A percentile compares a stretch with the other conserved stretches of the same genome.
Conservation (phyloP, 2,888 invertebrate genomes). For the Mythimna pallens region DNA sequence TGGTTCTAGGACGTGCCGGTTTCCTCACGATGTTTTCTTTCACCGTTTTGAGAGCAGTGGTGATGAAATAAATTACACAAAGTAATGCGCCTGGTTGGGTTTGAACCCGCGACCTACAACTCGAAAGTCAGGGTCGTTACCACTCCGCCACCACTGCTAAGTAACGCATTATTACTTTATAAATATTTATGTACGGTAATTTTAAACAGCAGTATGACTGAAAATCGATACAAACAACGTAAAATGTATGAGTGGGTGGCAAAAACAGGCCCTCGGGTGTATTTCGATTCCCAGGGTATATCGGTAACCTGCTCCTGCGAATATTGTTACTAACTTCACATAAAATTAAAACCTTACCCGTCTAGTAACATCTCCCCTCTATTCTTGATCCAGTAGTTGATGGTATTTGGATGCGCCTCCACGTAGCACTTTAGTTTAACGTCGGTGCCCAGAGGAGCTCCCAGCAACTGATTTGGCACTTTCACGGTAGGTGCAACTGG, state of each 20-base stretch:
- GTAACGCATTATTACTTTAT: slow-evolving; percentile 14
- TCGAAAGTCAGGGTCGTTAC: no score
- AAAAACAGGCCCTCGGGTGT: slow-evolving; percentile 55
- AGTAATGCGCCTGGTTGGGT: no score
- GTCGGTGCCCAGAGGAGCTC: slow-evolving; percentile 96
- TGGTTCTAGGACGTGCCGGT: no score
- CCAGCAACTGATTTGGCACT: slow-evolving; percentile 96
- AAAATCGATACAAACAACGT: slow-evolving; percentile 45
- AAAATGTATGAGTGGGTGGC: slow-evolving; percentile 29
- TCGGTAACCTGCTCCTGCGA: no score
- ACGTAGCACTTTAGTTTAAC: slow-evolving; percentile 96
- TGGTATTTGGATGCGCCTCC: slow-evolving; percentile 94
- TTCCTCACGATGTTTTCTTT: no score
- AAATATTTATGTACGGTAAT: slow-evolving; percentile 52
- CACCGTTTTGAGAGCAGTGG: no score
- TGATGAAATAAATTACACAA: no score
- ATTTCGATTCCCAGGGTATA: slow-evolving; percentile 11
- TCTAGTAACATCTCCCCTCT: slow-evolving; percentile 95
- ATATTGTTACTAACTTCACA: no score
- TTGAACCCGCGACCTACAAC: no score
- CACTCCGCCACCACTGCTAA: no score
- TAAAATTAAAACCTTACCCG: slow-evolving; percentile 88
- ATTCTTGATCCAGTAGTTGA: slow-evolving; percentile 95
- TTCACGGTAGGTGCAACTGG: slow-evolving; percentile 97
- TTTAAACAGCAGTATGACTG: slow-evolving; percentile 37